These are phyloP conservation scores for Percopsis omiscomaycus DNA, from an alignment of 2,797 vertebrate species.

Conservation along the genomic window DNA sequence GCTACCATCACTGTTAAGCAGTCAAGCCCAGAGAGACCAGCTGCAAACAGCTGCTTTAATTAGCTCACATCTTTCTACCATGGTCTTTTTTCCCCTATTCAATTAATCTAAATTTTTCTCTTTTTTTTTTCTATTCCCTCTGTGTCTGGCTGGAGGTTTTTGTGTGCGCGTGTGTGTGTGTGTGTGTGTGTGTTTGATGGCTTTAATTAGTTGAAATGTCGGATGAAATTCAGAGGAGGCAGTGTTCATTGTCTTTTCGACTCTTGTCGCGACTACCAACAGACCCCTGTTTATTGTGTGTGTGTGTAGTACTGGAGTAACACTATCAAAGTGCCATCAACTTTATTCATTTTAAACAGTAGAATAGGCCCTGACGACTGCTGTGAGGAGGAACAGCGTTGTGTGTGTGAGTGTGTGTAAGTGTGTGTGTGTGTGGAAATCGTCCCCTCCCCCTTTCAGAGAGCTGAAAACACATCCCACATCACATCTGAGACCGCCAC, in stretches of 20 bases:
- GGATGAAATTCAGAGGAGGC: slow-evolving; percentile 51
- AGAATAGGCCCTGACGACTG: neutral
- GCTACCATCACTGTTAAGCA: too few species aligned
- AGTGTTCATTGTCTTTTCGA: too few species aligned
- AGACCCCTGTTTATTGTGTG: slow-evolving; percentile 10
- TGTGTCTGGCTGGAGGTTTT: neutral
- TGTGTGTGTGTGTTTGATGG: slow-evolving; percentile 41
- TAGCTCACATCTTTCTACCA: neutral
- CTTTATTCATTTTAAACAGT: slow-evolving; percentile 44
- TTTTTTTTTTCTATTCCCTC: neutral
- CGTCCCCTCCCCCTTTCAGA: too few species aligned
- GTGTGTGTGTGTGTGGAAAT: too few species aligned
- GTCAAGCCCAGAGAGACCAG: too few species aligned
- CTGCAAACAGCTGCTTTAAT: neutral
- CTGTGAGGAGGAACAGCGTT: too few species aligned
- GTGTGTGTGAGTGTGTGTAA: too few species aligned
- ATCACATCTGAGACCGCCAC: too few species aligned
- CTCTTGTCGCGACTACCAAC: too few species aligned
- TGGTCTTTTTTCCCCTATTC: too few species aligned
- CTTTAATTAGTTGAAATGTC: slow-evolving; percentile 57
- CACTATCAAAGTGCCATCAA: slow-evolving; percentile 37
- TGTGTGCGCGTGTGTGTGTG: slow-evolving; percentile 7
- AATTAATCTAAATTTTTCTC: too few species aligned
- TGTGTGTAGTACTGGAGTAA: neutral
- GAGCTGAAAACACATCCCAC: too few species aligned